These are phyloP conservation scores for Dryadula phaetusa DNA, from an alignment of 2,888 invertebrate genomes.

Conservation along the genomic window DNA sequence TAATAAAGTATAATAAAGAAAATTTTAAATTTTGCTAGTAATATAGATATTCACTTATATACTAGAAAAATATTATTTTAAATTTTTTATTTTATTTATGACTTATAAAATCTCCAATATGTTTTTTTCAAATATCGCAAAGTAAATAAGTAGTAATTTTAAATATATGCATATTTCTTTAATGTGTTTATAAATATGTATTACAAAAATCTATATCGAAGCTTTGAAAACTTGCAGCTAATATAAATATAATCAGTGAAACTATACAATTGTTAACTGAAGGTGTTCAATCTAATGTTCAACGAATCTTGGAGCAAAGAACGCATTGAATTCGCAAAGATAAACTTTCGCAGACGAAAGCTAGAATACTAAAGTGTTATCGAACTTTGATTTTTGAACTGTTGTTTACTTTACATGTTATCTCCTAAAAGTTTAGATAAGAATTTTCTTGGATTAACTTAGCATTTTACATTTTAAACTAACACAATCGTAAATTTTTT, in stretches of 20 bases:
- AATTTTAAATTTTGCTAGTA: too few relatives aligned
- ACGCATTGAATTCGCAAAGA: constrained; percentile 19
- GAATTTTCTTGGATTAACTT: background rate
- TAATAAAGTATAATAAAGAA: too few relatives aligned
- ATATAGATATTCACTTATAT: too few relatives aligned
- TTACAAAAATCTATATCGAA: too few relatives aligned
- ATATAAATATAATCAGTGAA: constrained; percentile 21
- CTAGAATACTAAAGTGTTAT: constrained; percentile 2
- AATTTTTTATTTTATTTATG: too few relatives aligned
- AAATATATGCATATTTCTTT: too few relatives aligned
- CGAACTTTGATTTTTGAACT: constrained; percentile 14
- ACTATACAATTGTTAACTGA: background rate
- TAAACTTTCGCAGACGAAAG: constrained; percentile 9
- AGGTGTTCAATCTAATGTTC: constrained; percentile 22
- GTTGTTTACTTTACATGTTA: constrained; percentile 7
- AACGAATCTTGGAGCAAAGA: constrained; percentile 18
- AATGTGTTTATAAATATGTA: too few relatives aligned
- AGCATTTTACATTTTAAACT: background rate
- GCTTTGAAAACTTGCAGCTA: background rate
- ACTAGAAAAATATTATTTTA: too few relatives aligned
- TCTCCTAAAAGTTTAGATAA: background rate
- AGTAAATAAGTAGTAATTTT: too few relatives aligned
- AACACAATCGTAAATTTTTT: too few relatives aligned
- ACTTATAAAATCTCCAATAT: too few relatives aligned
- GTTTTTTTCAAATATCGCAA: too few relatives aligned